Base-by-base conservation (phyloP, 2,797 vertebrate genomes). In the Cirrhinus molitorella region DNA sequence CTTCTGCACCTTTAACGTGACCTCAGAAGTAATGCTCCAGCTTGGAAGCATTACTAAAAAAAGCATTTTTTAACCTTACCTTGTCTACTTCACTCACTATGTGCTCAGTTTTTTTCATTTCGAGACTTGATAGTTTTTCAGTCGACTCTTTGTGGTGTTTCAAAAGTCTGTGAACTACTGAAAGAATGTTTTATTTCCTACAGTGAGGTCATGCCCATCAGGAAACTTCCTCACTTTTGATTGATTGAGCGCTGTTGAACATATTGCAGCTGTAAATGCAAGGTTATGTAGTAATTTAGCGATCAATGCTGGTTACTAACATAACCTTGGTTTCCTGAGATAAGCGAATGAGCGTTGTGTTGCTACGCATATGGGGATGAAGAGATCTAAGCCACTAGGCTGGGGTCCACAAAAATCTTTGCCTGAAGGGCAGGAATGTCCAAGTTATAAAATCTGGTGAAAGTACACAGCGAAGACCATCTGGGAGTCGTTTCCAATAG, bases 241-340 rank as follows among this genome's bases (percentile, higher is more conserved):
- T 85, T 88, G 75, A 79, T 71, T 28, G 37, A 45, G 34, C 10
- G 21, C 6, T 13, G 37, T 40, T 66, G 25, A 51, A 51, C 4
- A 3, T 13, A 25, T 53, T 13, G 11, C 80, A 28, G 6, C 25
- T 34, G 63, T 80, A 45, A 49, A 23, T 25, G 43, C 31, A 9
- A 66, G 16, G 14, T 43, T 65, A 75, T 66, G 17, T 34, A 51
- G 40, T 63, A 17, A 59, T 71, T 57, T 28, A 19, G 40, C 10
- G 19, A 17, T 61, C 17, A 72, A 59, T 1, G 14, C 45, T 16
- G 14, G 45, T 47, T 47, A 47, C 49, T 19, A 19, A 19, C 2
- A 17, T 19, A 7, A 51, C 17, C 17, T 51, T 3, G 0, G 49
- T 51, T 51, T 6, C 49, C 49, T 51, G 7, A 51, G 17, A 7